Evolutionary conservation across 2,888 invertebrate genomes (phyloP).

Genomic region (Labia minor): DNA sequence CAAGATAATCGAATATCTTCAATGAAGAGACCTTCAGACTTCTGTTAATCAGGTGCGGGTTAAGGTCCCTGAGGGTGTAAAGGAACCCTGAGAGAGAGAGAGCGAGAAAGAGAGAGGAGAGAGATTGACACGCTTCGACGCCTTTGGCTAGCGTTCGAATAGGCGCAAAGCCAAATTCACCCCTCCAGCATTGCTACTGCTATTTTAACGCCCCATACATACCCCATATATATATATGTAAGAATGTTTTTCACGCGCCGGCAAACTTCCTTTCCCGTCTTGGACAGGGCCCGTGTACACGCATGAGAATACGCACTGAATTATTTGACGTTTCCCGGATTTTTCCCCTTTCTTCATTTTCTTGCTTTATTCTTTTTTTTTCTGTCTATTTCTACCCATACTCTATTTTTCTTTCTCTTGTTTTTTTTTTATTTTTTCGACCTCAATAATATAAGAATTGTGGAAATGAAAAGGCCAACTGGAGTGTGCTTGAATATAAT

Average conservation of each 20-base stretch:
- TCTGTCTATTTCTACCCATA: too few species aligned
- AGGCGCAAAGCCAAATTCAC: not conserved
- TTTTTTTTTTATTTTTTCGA: not conserved
- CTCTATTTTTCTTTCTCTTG: not conserved
- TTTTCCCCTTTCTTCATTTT: not conserved
- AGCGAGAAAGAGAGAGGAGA: too few species aligned
- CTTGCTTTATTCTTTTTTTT: not conserved
- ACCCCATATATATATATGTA: not conserved
- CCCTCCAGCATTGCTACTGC: not conserved
- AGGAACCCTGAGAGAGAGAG: too few species aligned
- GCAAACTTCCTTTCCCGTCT: constrained; percentile 8
- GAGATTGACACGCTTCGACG: not conserved
- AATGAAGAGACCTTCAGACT: too few species aligned
- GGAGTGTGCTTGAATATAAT: not conserved
- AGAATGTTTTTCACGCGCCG: constrained; percentile 13
- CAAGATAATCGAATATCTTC: too few species aligned
- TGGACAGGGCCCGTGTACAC: constrained; percentile 8
- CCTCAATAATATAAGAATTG: constrained; percentile 3
- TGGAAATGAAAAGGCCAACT: not conserved
- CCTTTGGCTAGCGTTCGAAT: not conserved
- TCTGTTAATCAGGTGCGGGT: too few species aligned
- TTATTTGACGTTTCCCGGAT: constrained; percentile 13
- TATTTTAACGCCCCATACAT: not conserved
- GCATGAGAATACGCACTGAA: constrained; percentile 4
- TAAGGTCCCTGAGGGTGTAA: too few species aligned